Evolutionary conservation across 1,140 invertebrate genomes (phyloP).

Genomic region (Cydia splendana): DNA sequence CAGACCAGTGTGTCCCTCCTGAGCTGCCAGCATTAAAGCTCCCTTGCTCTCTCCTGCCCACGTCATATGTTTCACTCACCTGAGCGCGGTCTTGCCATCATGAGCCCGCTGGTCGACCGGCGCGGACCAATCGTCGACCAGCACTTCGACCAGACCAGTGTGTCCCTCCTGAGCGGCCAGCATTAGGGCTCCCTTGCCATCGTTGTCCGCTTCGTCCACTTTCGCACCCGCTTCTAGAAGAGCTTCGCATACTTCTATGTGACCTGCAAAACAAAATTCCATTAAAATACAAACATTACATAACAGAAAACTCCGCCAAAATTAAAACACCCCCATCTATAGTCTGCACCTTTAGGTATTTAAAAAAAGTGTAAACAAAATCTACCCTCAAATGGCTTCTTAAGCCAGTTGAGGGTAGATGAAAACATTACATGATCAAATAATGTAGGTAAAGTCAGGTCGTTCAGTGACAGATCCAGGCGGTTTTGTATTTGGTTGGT

Average conservation of each 20-base stretch:
- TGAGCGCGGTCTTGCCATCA: slow-evolving; percentile 96
- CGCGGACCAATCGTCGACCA: slow-evolving; percentile 88
- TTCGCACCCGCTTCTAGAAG: slow-evolving; percentile 95
- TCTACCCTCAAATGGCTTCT: too few species aligned
- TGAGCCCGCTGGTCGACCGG: slow-evolving; percentile 94
- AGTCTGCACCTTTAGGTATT: too few species aligned
- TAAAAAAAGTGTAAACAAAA: too few species aligned
- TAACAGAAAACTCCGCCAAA: too few species aligned
- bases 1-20: slow-evolving; percentile 90
- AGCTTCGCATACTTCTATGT: slow-evolving; percentile 92
- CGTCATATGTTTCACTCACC: slow-evolving; percentile 66
- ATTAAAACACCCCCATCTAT: too few species aligned
- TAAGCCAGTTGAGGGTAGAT: too few species aligned
- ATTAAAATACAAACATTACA: too few species aligned
- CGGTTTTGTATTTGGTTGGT: too few species aligned
- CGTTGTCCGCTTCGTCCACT: slow-evolving; percentile 95
- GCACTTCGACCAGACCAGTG: slow-evolving; percentile 83
- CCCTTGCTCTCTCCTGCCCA: slow-evolving; percentile 83
- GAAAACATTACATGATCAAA: too few species aligned
- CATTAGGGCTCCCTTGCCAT: slow-evolving; percentile 94
- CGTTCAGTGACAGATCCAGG: too few species aligned
- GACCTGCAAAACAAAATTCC: slow-evolving; percentile 74
- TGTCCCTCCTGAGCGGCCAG: slow-evolving; percentile 95
- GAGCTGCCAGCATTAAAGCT: slow-evolving; percentile 92
- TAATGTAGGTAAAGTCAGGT: too few species aligned